These are phyloP conservation scores for Odontocolon sp. DNA, from an alignment of 2,888 invertebrate species.

Conservation along the genomic window DNA sequence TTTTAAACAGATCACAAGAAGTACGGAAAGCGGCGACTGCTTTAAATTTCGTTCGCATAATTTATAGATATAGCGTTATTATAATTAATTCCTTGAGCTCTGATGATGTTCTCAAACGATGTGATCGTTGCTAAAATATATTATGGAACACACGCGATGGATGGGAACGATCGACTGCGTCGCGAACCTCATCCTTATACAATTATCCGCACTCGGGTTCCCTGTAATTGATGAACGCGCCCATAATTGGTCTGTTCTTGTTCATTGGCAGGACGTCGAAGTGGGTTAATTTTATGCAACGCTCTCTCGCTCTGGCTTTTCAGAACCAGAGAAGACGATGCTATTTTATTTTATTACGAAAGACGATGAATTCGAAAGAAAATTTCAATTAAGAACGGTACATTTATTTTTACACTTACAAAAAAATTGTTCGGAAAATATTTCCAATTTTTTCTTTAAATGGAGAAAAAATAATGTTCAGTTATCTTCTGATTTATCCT, in stretches of 20 bases:
- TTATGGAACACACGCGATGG: not conserved
- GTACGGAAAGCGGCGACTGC: not conserved
- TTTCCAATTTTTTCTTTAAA: not conserved
- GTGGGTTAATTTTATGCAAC: conserved; percentile 56
- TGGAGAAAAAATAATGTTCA: not conserved
- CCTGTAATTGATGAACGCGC: conserved; percentile 42
- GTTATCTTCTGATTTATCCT: not conserved
- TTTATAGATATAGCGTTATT: conserved; percentile 5
- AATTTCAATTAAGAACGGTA: no score
- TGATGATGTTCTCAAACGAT: not conserved
- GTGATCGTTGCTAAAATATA: not conserved
- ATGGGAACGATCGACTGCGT: not conserved
- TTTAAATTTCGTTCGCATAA: not conserved
- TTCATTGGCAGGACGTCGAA: conserved; percentile 38
- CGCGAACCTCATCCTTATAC: conserved; percentile 35
- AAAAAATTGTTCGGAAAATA: no score
- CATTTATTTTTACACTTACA: no score
- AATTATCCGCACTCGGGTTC: conserved; percentile 46
- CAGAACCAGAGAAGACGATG: no score
- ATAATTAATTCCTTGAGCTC: conserved; percentile 44
- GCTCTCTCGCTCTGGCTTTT: not conserved
- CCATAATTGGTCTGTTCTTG: conserved; percentile 51
- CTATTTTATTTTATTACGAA: no score
- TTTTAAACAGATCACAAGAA: not conserved
- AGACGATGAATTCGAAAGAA: no score